Evolutionary conservation across 2,888 invertebrate genomes (phyloP).

Genomic region (Lamellibrachia columna): DNA sequence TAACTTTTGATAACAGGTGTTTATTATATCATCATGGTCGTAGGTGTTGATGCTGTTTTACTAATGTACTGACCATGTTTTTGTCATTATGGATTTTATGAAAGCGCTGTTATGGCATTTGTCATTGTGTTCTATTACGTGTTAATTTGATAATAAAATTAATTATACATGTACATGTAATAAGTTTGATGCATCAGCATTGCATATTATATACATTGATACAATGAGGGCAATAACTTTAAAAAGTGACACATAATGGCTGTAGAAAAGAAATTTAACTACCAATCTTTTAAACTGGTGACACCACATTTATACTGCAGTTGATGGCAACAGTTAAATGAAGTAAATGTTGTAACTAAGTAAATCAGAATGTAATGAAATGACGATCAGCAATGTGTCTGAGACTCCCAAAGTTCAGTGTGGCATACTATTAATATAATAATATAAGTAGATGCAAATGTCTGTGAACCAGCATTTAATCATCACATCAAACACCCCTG

Average conservation of each 20-base stretch:
- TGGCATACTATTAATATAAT: not conserved
- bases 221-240: not conserved
- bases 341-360: too few relatives aligned
- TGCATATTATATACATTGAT: not conserved
- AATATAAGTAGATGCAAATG: not conserved
- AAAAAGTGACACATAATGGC: not conserved
- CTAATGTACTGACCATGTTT: not conserved
- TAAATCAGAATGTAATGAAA: not conserved
- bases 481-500: too few relatives aligned
- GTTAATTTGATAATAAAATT: conserved; percentile 11
- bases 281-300: too few relatives aligned
- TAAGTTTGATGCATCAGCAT: not conserved
- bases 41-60: not conserved
- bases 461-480: not conserved
- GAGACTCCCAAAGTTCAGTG: not conserved
- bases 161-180: not conserved
- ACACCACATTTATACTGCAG: too few relatives aligned
- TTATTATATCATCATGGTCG: not conserved
- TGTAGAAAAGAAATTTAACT: too few relatives aligned
- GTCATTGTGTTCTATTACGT: conserved; percentile 9
- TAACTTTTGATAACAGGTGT: conserved; percentile 8
- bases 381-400: not conserved
- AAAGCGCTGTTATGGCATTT: conserved; percentile 1
- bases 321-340: too few relatives aligned
- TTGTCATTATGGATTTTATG: conserved; percentile 1